Conservation (phyloP, 2,888 invertebrate genomes). For the Caenorhabditis imperialis region DNA sequence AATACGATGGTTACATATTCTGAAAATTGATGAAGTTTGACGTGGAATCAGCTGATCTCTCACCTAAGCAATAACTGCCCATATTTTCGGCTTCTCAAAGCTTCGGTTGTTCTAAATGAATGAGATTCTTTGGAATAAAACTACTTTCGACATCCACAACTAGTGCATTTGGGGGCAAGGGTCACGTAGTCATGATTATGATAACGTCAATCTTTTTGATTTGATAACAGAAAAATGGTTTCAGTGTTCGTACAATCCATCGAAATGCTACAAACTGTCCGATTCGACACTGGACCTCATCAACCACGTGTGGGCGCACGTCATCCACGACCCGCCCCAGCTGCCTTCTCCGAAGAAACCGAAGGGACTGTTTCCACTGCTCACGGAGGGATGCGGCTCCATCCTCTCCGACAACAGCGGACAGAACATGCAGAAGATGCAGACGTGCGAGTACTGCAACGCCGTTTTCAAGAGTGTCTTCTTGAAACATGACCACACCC, state of each 20-base stretch:
- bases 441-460: slow-evolving; percentile 36
- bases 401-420: slow-evolving; percentile 14
- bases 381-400: background rate
- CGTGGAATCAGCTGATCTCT: too few species aligned
- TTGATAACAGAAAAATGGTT: too few species aligned
- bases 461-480: slow-evolving; percentile 3
- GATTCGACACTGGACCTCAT: slow-evolving; percentile 13
- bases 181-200: too few species aligned
- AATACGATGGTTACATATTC: slow-evolving; percentile 14
- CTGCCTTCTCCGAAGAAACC: background rate
- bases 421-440: slow-evolving; percentile 5
- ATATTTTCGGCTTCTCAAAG: too few species aligned
- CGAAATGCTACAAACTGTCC: slow-evolving; percentile 22
- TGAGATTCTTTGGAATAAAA: too few species aligned
- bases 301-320: slow-evolving; percentile 47
- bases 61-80: too few species aligned
- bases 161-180: too few species aligned
- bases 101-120: too few species aligned
- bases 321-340: slow-evolving; percentile 21
- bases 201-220: too few species aligned
- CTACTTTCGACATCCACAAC: too few species aligned
- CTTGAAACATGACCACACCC: slow-evolving; percentile 11
- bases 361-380: slow-evolving; percentile 1
- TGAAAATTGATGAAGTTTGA: slow-evolving; percentile 1
- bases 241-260: slow-evolving; percentile 40